Evolutionary conservation across 2,888 invertebrate genomes (phyloP).

Genomic region (Frankliniella fusca): DNA sequence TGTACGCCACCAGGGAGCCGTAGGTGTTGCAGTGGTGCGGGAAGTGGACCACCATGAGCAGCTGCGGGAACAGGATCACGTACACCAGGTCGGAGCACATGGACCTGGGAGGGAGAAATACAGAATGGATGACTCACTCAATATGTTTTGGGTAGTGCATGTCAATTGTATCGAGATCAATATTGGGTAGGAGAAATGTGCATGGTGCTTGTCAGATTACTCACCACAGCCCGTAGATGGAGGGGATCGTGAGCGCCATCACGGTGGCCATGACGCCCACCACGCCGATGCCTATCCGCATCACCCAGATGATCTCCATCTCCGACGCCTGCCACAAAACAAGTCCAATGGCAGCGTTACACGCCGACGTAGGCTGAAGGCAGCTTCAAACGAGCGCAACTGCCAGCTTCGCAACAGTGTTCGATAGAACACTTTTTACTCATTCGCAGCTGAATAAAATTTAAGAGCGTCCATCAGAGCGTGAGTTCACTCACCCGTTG

Average conservation of each 20-base stretch:
- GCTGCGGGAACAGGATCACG: constrained; percentile 96
- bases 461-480: not conserved
- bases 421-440: not conserved
- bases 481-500: constrained; percentile 61
- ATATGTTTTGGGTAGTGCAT: not conserved
- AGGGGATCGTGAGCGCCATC: constrained; percentile 95
- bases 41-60: constrained; percentile 96
- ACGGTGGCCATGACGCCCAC: constrained; percentile 88
- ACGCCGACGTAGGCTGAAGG: not conserved
- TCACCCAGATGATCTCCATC: constrained; percentile 95
- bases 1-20: constrained; percentile 86
- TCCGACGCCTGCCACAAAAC: constrained; percentile 72
- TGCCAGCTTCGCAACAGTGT: not conserved
- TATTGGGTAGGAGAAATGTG: too few species aligned
- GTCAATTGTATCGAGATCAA: not conserved
- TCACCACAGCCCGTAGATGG: constrained; percentile 95
- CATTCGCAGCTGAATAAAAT: not conserved
- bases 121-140: not conserved
- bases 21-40: constrained; percentile 93
- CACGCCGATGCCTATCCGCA: constrained; percentile 85
- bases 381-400: too few species aligned
- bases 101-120: constrained; percentile 61
- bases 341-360: not conserved
- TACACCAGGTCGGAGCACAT: constrained; percentile 99
- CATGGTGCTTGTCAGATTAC: constrained; percentile 40